Base-by-base conservation (phyloP, 2,113 vertebrate species). In the Oncorhynchus nerka region DNA sequence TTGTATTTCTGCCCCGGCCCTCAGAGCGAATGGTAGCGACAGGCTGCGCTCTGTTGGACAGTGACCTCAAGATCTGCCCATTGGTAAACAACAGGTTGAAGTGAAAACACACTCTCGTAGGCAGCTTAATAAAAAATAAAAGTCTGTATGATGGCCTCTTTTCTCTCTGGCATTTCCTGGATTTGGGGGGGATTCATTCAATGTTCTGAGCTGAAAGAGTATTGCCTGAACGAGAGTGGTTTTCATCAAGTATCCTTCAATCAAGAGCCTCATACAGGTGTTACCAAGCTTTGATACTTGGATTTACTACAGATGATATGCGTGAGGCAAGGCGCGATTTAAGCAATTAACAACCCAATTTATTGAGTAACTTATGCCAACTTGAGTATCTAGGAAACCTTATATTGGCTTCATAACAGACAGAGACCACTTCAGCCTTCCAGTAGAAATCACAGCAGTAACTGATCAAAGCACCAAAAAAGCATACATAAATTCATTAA, bases 31-130 rank as follows among this genome's bases (percentile, higher is more conserved):
- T 13, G 26, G 45, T 57, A 1, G 12, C 7, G 45, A 64, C 39
- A 51, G 22, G 62, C 62, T 26, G 45, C 9, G 15, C 19, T 75
- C 68, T 13, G 51, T 24, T 34, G 22, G 34, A 59, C 69, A 7
- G 51, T 49, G 74, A 67, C 26, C 1, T 62, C 45, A 24, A 59
- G 16, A 51, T 51, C 67, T 26, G 8, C 71, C 4, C 15, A 70
- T 26, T n/a, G 12, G 32, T 64, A 72, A 67, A 81, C 71, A 77
- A 79, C 75, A 81, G 64, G 75, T 73, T 51, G 59, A 30, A 49
- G 26, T 20, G 32, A 39, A 34, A 71, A 68, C 57, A 5, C 48
- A n/a, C 24, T n/a, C 6, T 8, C 71, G 15, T 7, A 49, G 57
- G 34, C 48, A 57, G 11, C 28, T 77, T 19, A 49, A 76, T 71